These are phyloP conservation scores for Plemyria rubiginata DNA, from an alignment of 2,888 invertebrate genomes.

Conservation along the genomic window DNA sequence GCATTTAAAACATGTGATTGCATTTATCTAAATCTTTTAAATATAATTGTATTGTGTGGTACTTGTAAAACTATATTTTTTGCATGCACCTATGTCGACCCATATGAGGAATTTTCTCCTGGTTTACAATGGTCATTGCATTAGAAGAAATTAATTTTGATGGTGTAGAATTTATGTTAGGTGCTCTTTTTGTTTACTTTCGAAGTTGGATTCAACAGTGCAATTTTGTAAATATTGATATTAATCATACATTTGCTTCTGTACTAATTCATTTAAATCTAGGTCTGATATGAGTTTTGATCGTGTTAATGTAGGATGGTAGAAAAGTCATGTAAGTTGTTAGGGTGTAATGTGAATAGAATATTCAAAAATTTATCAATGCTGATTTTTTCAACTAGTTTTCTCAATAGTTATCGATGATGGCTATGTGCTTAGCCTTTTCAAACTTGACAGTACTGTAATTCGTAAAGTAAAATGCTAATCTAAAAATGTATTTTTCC, in stretches of 20 bases:
- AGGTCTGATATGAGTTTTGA: slow-evolving; percentile 43
- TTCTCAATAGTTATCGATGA: slow-evolving; percentile 15
- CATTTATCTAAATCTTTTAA: slow-evolving; percentile 33
- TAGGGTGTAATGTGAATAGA: slow-evolving; percentile 24
- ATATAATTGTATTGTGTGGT: slow-evolving; percentile 6
- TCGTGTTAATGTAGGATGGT: slow-evolving; percentile 48
- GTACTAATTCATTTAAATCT: slow-evolving; percentile 39
- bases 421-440: slow-evolving; percentile 34
- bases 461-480: slow-evolving; percentile 56
- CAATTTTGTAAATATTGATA: slow-evolving; percentile 56
- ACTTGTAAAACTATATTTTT: background rate
- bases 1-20: slow-evolving; percentile 29
- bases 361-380: slow-evolving; percentile 25
- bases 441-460: slow-evolving; percentile 49
- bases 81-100: background rate
- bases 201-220: slow-evolving; percentile 54
- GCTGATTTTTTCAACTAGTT: slow-evolving; percentile 16
- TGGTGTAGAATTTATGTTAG: slow-evolving; percentile 50
- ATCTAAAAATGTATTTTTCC: slow-evolving; percentile 77
- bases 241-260: slow-evolving; percentile 44
- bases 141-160: slow-evolving; percentile 8
- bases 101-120: background rate
- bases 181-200: slow-evolving; percentile 65
- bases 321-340: slow-evolving; percentile 32
- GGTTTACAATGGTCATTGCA: background rate